These are phyloP conservation scores for Zygothrica quintamaculata DNA, from an alignment of 2,888 invertebrate genomes.

Conservation along the genomic window DNA sequence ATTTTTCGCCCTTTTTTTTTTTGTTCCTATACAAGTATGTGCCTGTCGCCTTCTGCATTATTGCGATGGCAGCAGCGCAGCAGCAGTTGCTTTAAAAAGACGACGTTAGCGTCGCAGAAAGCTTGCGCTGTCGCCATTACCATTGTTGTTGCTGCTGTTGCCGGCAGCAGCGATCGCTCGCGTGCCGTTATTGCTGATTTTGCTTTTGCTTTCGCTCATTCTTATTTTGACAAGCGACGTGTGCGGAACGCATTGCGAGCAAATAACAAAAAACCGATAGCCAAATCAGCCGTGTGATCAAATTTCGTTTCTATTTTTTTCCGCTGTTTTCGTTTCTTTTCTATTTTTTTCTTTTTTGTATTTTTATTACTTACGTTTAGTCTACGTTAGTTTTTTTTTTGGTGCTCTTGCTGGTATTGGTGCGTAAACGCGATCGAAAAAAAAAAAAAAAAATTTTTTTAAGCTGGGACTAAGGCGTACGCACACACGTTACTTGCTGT, in stretches of 20 bases:
- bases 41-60: background rate
- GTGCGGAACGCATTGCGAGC: constrained; percentile 59
- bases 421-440: constrained; percentile 10
- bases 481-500: background rate
- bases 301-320: constrained; percentile 50
- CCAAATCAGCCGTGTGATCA: constrained; percentile 39
- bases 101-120: constrained; percentile 15
- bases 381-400: background rate
- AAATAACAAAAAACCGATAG: background rate
- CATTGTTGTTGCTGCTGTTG: too few species aligned
- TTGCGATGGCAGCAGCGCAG: constrained; percentile 26
- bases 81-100: constrained; percentile 30
- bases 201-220: constrained; percentile 65
- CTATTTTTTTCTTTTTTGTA: constrained; percentile 15
- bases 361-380: constrained; percentile 2
- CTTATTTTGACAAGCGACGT: constrained; percentile 72
- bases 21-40: background rate
- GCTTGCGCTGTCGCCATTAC: background rate
- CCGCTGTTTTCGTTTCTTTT: constrained; percentile 3
- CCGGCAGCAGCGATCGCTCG: constrained; percentile 60
- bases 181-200: constrained; percentile 53
- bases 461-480: background rate
- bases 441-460: constrained; percentile 3
- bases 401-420: too few species aligned
- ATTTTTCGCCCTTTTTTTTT: constrained; percentile 11